Evolutionary conservation across 1,140 invertebrate genomes (phyloP), one percentile per base, ranked within the genome.

Genomic region (Agraylea sexmaculata): DNA sequence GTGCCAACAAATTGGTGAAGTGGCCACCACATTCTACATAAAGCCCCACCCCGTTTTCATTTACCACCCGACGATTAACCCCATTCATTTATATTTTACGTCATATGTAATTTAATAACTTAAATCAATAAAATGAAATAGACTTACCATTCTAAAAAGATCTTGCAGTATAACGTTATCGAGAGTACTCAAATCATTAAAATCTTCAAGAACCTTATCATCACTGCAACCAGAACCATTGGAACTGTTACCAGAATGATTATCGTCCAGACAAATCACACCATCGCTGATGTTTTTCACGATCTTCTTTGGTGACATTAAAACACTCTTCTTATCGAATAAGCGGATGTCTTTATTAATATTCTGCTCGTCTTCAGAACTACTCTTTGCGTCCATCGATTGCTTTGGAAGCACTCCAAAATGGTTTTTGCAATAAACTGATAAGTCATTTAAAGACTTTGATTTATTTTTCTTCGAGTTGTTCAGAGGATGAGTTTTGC

Each of bases 391-490:
- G 3, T 35, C 32, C 7, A 7, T 12, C 7, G 31, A 34, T 4
- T 11, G 2, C 22, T 20, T 37, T 19, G 45, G 41, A 10, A 19
- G 21, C 1, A 37, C 22, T 16, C 36, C 37, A 21, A 37, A 41
- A 12, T 37, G 37, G 5, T 19, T 60, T 30, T 60, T 65, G 45
- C 58, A 70, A 42, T 65, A 64, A 35, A 60, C 58, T 15, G 66
- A 68, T 13, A 68, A 43, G 40, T 68, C 65, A 48, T 58, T 66
- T 13, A 68, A 45, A 2, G 65, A 68, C 47, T 66, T 68, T 0
- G 65, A 68, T 49, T 68, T 68, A 33, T 56, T 42, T 53, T 60
- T 66, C 0, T 57, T 36, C 7, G 30, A 40, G 11, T 37, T 30
- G n/a, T 32, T 39, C 11, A 44, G 13, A 15, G 25, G 31, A 11